Evolutionary conservation across 2,797 vertebrate genomes (phyloP), one percentile per base, ranked within the genome.

Genomic region (Pyrocephalus nanus): DNA sequence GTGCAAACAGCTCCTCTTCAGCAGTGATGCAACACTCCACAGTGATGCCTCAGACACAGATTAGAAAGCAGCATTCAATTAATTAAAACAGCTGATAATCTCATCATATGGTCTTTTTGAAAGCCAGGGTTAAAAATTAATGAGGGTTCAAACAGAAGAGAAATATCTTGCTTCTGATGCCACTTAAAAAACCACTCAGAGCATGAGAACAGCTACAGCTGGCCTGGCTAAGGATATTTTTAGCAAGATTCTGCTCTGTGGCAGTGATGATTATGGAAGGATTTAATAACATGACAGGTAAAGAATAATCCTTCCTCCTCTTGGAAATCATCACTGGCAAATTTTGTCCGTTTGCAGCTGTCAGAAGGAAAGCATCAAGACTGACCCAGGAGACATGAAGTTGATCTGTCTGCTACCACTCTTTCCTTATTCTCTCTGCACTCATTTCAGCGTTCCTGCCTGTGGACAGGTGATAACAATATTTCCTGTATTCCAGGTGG

Each of bases 241-340:
- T 62, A 93, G 36, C 65, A 75, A 75, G 61, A 71, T 82, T 77
- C 89, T 93, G 77, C 40, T 85, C 67, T 16, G 23, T 84, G 54
- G 51, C 54, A 72, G 58, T 4, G 22, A 69, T 60, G 79, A 84
- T 95, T 90, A 72, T 12, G 58, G 76, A 66, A 92, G 36, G 60
- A 75, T 88, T 96, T 94, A 92, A 86, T 94, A 75, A 75, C 18
- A n/a, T 62, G 55, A 48, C 75, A 90, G 88, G 88, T 95, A 60
- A 93, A 75, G 58, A 93, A 86, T 92, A 88, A 91, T 94, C 85
- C 72, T 87, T 54, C 18, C n/a, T 64, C 32, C 45, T 91, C 82
- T 4, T 75, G 38, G 79, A 88, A 93, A 69, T 51, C 72, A 75
- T 38, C 65, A 18, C 87, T n/a, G 78, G 50, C 9, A 75, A 47